Evolutionary conservation across 2,113 vertebrate genomes (phyloP).

Genomic region (Notarius lentiginosus): DNA sequence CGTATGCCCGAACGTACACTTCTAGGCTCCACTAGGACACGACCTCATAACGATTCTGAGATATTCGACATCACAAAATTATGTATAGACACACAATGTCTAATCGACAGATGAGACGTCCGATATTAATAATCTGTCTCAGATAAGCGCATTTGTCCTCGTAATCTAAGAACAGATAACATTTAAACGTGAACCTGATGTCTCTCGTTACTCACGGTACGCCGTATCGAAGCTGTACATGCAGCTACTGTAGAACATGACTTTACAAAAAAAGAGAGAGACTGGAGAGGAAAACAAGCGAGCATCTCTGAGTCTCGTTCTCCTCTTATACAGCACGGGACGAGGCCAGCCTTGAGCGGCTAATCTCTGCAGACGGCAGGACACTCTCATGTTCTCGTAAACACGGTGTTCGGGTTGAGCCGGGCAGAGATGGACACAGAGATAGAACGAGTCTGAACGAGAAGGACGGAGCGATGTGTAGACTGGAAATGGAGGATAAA

Average conservation of each 20-base stretch:
- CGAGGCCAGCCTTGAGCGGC: constrained; percentile 70
- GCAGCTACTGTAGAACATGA: constrained; percentile 71
- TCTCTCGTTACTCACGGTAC: constrained; percentile 65
- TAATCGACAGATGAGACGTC: background rate
- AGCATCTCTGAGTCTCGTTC: constrained; percentile 41
- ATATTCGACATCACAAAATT: background rate
- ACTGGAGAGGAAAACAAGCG: background rate
- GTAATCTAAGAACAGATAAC: background rate
- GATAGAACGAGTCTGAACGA: background rate
- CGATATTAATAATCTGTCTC: background rate
- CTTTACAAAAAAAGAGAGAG: background rate
- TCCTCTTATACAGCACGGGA: constrained; percentile 64
- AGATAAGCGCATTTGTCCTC: background rate
- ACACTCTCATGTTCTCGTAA: constrained; percentile 73
- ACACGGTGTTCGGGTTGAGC: constrained; percentile 69
- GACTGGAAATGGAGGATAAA: background rate
- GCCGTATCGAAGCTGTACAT: constrained; percentile 65
- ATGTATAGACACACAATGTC: background rate
- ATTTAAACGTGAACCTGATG: background rate
- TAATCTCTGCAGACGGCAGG: constrained; percentile 73
- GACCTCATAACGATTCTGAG: background rate
- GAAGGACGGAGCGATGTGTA: background rate
- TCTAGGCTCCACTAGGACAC: background rate
- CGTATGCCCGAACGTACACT: background rate
- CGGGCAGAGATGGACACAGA: constrained; percentile 24